Percentiles rank a stretch among this genome's conserved stretches.
Conservation (phyloP, 1,140 invertebrate species). For the Drosophila yakuba region DNA sequence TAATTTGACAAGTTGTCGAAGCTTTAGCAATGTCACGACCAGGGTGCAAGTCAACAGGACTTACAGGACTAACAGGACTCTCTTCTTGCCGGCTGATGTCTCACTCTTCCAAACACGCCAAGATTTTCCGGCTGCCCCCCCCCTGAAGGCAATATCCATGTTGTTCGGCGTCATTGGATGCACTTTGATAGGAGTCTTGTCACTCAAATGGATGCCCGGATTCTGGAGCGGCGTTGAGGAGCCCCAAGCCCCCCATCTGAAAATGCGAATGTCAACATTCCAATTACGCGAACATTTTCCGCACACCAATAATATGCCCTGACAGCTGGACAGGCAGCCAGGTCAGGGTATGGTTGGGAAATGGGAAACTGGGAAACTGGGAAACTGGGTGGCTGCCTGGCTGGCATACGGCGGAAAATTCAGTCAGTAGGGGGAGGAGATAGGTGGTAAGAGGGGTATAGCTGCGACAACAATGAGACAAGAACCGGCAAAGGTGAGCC, state of each 20-base stretch:
- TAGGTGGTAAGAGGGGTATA: background rate
- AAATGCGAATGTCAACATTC: constrained; percentile 84
- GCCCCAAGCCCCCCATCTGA: constrained; percentile 4
- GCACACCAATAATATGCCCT: constrained; percentile 83
- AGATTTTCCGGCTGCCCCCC: constrained; percentile 35
- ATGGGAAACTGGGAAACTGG: background rate
- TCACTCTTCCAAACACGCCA: constrained; percentile 36
- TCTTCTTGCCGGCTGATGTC: constrained; percentile 30
- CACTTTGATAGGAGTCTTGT: constrained; percentile 61
- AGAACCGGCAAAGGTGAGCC: constrained; percentile 69
- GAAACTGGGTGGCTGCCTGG: background rate
- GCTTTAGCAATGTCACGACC: constrained; percentile 60
- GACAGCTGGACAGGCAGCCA: constrained; percentile 60
- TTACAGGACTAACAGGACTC: constrained; percentile 18
- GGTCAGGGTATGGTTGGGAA: background rate
- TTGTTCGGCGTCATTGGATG: constrained; percentile 58
- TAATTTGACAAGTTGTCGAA: constrained; percentile 83
- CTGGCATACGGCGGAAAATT: background rate
- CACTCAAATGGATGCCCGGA: constrained; percentile 35
- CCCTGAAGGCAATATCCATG: constrained; percentile 30
- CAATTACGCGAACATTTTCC: constrained; percentile 84
- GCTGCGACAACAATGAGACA: constrained; percentile 62
- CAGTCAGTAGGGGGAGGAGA: background rate
- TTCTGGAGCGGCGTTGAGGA: background rate
- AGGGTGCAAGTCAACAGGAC: constrained; percentile 56